phyloP scores from a whole-genome alignment of 2,888 invertebrate species.

The Clistopyga incitator region DNA sequence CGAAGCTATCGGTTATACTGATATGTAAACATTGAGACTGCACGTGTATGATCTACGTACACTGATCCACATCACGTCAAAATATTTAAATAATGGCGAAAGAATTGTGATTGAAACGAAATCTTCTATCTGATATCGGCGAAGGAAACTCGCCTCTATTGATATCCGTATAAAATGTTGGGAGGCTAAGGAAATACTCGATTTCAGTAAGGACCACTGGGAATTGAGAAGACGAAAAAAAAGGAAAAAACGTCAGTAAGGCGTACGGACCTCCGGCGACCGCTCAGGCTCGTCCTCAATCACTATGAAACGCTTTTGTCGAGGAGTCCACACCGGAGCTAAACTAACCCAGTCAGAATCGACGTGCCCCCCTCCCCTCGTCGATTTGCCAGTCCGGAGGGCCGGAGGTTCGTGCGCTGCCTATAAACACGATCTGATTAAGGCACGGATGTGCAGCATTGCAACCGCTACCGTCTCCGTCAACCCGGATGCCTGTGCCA shows the following conservation, averaged over 20 bases:
- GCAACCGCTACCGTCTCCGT: constrained; percentile 13
- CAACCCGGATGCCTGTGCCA: constrained; percentile 32
- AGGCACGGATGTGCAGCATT: constrained; percentile 55
- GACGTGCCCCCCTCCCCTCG: constrained; percentile 56
- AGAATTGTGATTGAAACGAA: background rate
- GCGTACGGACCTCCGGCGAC: background rate
- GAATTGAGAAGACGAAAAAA: background rate
- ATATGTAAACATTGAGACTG: too few relatives aligned
- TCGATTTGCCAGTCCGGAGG: constrained; percentile 77
- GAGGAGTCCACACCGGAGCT: constrained; percentile 41
- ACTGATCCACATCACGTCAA: too few relatives aligned
- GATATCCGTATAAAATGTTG: background rate
- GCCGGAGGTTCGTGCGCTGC: constrained; percentile 75
- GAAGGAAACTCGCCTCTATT: background rate
- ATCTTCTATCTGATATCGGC: background rate
- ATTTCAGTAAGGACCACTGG: background rate
- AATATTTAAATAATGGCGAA: too few relatives aligned
- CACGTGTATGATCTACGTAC: too few relatives aligned
- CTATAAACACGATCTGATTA: constrained; percentile 80
- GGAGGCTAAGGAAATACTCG: background rate
- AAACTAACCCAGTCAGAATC: constrained; percentile 49
- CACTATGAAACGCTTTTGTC: constrained; percentile 41
- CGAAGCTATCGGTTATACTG: too few relatives aligned
- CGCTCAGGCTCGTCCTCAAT: background rate
- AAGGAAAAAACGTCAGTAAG: background rate